These are phyloP conservation scores for Perca fluviatilis DNA, from an alignment of 2,113 vertebrate genomes.

Conservation along the genomic window DNA sequence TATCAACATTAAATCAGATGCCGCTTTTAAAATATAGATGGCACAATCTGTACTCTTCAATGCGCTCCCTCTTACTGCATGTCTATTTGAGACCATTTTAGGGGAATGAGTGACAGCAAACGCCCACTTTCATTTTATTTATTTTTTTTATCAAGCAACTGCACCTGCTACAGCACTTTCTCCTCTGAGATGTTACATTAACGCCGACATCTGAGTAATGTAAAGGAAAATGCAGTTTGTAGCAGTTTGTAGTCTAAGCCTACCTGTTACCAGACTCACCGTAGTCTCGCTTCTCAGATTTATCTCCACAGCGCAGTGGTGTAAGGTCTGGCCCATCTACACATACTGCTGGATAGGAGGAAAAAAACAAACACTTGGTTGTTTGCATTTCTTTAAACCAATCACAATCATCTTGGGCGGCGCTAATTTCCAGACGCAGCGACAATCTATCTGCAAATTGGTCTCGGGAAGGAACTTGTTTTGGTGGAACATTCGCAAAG, in stretches of 20 bases:
- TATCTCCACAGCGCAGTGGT: too few relatives aligned
- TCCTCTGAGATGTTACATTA: background rate
- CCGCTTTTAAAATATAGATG: conserved; percentile 25
- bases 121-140: conserved; percentile 24
- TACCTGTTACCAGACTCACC: background rate
- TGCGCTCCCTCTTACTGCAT: background rate
- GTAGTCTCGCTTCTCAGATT: too few relatives aligned
- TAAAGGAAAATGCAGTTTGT: background rate
- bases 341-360: too few relatives aligned
- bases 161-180: background rate
- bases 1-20: background rate
- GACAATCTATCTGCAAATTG: too few relatives aligned
- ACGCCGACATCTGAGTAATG: too few relatives aligned
- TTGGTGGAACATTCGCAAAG: too few relatives aligned
- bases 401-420: too few relatives aligned
- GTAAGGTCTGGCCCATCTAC: too few relatives aligned
- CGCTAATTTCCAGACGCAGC: too few relatives aligned
- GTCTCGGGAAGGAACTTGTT: too few relatives aligned
- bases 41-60: background rate
- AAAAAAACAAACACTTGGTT: too few relatives aligned
- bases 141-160: background rate
- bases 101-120: conserved; percentile 36
- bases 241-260: background rate
- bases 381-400: too few relatives aligned
- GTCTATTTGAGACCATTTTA: conserved; percentile 13